Conservation (phyloP, 2,113 vertebrate species). For the Ictalurus punctatus region DNA sequence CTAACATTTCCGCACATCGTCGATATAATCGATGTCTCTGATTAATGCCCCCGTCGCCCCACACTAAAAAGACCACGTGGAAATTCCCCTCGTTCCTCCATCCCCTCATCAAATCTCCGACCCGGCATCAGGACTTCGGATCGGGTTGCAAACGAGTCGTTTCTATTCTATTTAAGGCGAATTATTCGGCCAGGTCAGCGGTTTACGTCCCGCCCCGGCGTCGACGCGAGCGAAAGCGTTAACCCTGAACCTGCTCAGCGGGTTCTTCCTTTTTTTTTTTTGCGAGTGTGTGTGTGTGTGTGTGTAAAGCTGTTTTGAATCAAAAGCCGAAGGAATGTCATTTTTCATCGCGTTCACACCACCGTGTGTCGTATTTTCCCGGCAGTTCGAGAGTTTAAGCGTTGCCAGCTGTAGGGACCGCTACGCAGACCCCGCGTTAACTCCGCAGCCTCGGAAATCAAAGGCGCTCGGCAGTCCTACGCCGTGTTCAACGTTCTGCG, state of each 20-base stretch:
- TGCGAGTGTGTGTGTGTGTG: too few species aligned
- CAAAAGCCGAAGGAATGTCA: conserved; percentile 1
- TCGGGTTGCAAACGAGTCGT: neutral
- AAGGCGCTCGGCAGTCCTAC: neutral
- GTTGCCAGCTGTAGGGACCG: neutral
- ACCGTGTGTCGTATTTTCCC: neutral
- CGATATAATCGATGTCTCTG: conserved; percentile 38
- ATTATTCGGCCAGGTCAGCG: neutral
- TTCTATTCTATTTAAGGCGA: neutral
- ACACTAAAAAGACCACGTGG: neutral
- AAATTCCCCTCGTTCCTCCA: neutral
- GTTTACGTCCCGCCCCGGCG: neutral
- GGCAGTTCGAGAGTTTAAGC: neutral
- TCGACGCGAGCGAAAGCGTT: neutral
- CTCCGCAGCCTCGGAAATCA: neutral
- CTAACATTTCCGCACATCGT: conserved; percentile 45
- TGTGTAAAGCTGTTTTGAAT: neutral
- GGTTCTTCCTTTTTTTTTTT: neutral
- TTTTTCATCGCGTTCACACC: conserved; percentile 19
- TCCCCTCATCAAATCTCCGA: neutral
- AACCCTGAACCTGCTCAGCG: neutral
- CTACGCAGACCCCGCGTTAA: neutral
- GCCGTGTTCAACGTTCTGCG: neutral
- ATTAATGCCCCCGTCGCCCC: conserved; percentile 25
- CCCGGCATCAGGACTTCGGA: neutral